Base-by-base conservation (phyloP, 2,113 vertebrate species). In the Lontra canadensis region DNA sequence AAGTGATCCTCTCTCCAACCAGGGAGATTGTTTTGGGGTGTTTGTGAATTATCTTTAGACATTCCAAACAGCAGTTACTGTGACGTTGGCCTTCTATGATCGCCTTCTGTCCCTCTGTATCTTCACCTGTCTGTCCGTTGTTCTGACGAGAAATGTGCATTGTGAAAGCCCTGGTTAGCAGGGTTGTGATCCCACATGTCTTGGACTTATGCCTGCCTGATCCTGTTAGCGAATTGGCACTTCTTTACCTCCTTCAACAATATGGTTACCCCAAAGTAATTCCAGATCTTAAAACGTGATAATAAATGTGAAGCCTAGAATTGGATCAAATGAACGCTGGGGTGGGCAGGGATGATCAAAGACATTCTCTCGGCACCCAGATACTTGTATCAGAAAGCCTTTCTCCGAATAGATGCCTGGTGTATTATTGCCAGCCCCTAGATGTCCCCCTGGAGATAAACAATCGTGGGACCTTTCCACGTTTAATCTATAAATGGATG, bases 11-110 rank as follows among this genome's bases (percentile, higher is more conserved):
- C 61, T 95, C 71, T 98, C 95, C 95, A 88, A 55, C 80, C 2
- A 90, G 96, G 29, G 95, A 57, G 82, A n/a, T 52, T 74, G 39
- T 47, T 21, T 76, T 4, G 7, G 36, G 76, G 61, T 89, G 95
- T 98, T 97, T 94, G 84, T 90, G 78, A 18, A 82, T 98, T 92
- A 69, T 71, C 98, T 96, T 87, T 57, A 21, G 90, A 90, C 85
- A 92, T 57, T 88, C 83, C 94, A 89, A 84, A 44, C 55, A 97
- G 57, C 88, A 96, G 88, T 95, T 83, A 67, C 96, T 61, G 83
- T 97, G 95, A 96, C 84, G 82, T 84, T 91, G 90, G 84, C 92
- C 61, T 92, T 95, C 95, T 73, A 9, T 34, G 81, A 39, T 89
- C 47, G 67, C 89, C 87, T 93, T 96, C 79, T 76, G 92, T 93